Conservation (phyloP, 2,113 vertebrate species). For the Donacobius atricapilla region DNA sequence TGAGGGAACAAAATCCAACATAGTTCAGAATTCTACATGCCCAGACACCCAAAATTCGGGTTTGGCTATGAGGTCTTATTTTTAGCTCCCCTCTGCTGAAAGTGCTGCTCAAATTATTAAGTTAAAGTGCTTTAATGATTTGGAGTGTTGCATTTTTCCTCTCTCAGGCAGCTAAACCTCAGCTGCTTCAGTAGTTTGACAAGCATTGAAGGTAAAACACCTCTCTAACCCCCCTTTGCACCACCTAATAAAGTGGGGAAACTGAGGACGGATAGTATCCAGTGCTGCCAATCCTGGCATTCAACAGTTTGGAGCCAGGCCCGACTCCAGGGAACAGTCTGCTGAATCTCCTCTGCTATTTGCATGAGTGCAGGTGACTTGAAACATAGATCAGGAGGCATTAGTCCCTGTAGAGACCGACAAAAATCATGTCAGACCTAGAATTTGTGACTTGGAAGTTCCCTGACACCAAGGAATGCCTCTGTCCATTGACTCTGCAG, state of each 20-base stretch:
- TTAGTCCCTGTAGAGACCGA: neutral
- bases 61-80: neutral
- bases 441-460: neutral
- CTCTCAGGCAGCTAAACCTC: neutral
- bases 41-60: neutral
- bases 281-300: neutral
- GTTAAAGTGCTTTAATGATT: neutral
- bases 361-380: neutral
- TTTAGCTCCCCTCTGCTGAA: neutral
- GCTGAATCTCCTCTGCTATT: neutral
- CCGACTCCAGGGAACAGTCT: neutral
- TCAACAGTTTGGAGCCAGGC: neutral
- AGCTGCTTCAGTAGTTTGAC: neutral
- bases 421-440: neutral
- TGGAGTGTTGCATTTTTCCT: neutral
- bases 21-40: neutral
- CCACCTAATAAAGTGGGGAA: accelerated
- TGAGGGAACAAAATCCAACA: neutral
- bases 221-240: neutral
- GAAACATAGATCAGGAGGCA: neutral
- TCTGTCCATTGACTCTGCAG: neutral
- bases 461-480: neutral
- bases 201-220: neutral
- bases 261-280: neutral
- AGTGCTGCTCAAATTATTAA: neutral